phyloP scores from a whole-genome alignment of 2,113 vertebrate genomes.

The Ctenomys sociabilis region DNA sequence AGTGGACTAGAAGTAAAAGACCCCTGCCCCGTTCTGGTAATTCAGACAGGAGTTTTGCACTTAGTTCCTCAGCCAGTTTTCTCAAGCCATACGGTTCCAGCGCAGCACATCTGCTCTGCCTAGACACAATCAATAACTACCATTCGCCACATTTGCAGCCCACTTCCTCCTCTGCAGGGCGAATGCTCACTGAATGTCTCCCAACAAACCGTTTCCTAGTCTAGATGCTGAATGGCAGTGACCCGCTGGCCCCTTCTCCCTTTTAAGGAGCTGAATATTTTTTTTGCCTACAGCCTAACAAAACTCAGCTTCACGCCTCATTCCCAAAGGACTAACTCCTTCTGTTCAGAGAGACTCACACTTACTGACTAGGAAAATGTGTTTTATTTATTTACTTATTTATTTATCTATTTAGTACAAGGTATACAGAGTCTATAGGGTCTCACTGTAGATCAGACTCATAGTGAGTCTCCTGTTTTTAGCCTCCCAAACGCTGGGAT shows the following conservation, averaged over 20 bases:
- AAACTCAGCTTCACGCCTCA: neutral
- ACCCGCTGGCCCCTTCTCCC: neutral
- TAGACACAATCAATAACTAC: slow-evolving; percentile 72
- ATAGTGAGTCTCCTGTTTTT: no score
- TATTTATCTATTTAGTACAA: no score
- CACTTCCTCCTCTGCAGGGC: slow-evolving; percentile 83
- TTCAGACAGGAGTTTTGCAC: neutral
- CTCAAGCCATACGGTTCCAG: slow-evolving; percentile 28
- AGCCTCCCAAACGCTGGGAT: no score
- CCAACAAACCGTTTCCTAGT: slow-evolving; percentile 83
- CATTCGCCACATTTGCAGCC: slow-evolving; percentile 82
- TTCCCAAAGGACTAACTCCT: slow-evolving; percentile 39
- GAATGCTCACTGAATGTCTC: slow-evolving; percentile 82
- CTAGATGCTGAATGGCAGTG: neutral
- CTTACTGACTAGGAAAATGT: neutral
- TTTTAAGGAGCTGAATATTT: neutral
- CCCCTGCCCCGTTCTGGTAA: neutral
- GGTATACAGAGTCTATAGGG: no score
- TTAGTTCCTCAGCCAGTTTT: neutral
- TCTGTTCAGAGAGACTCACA: neutral
- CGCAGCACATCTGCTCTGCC: slow-evolving; percentile 71
- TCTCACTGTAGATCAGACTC: no score
- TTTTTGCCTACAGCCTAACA: neutral
- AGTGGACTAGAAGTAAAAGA: neutral
- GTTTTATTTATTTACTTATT: neutral